phyloP scores from a whole-genome alignment of 2,888 invertebrate genomes.

The Lepeophtheirus nordmannii region DNA sequence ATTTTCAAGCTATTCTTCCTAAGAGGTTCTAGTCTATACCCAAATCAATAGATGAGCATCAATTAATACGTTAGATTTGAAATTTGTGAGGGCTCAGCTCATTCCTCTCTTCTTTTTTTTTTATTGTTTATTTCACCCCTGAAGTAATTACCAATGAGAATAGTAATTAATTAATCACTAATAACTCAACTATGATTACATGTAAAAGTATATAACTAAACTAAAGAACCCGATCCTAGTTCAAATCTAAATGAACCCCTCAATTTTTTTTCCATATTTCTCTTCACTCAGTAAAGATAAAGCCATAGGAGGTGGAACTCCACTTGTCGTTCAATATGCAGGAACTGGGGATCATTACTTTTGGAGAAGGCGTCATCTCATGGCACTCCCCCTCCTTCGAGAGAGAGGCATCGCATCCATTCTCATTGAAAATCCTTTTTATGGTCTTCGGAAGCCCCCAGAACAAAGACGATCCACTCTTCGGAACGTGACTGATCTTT shows the following conservation, averaged over 20 bases:
- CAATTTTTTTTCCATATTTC: no score
- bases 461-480: slow-evolving; percentile 79
- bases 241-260: no score
- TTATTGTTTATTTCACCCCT: no score
- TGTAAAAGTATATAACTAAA: no score
- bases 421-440: slow-evolving; percentile 90
- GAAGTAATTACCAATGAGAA: no score
- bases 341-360: slow-evolving; percentile 96
- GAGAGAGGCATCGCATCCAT: slow-evolving; percentile 81
- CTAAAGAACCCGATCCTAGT: no score
- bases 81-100: no score
- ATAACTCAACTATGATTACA: no score
- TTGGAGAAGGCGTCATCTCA: slow-evolving; percentile 71
- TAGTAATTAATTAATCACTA: no score
- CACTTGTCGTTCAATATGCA: slow-evolving; percentile 82
- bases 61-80: no score
- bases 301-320: slow-evolving; percentile 32
- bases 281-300: no score
- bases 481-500: slow-evolving; percentile 88
- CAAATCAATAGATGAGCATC: slow-evolving; percentile 31
- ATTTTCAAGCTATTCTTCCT: slow-evolving; percentile 70
- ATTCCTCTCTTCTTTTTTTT: no score
- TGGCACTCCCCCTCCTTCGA: slow-evolving; percentile 77
- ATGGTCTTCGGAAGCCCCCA: slow-evolving; percentile 70
- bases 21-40: slow-evolving; percentile 51